Evolutionary conservation across 2,888 invertebrate species (phyloP), one percentile per base, ranked within the genome.

Genomic region (Helobdella robusta): DNA sequence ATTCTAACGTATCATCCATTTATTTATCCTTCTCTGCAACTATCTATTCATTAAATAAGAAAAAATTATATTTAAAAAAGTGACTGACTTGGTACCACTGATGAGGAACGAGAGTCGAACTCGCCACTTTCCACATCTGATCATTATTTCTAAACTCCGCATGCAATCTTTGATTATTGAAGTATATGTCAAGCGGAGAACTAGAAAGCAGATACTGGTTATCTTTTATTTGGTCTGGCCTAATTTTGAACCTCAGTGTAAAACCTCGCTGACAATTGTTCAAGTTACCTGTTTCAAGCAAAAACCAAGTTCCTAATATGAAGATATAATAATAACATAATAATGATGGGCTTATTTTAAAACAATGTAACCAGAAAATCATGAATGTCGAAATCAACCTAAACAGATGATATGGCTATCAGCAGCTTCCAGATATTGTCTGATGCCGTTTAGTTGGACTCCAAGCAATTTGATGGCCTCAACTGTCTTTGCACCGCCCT

Each of bases 151-250:
- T 73, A n/a, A 75, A 71, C 4, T 72, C 73, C 0, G 74, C 74
- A 67, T 72, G 71, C 48, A 78, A 68, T 40, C 30, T 62, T 2
- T 74, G 74, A 63, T 76, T 72, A 23, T 72, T 67, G 69, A 77
- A 76, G 68, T 73, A 77, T 28, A 78, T 66, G 0, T 73, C 72
- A 8, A 77, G 66, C 0, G 77, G 76, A 40, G 74, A 74, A 58
- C 76, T 76, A 68, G 77, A 77, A 30, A 78, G 40, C 58, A 75
- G 73, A 67, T 76, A 76, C 72, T 73, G 75, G 54, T 74, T 74
- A 35, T 76, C 72, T 15, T 65, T 28, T 3, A 78, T 71, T 3
- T 68, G 59, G 5, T 72, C 69, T 0, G 78, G 77, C 59, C 71
- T 70, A 18, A 74, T 67, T 4, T 73, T 69, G 35, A 77, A 67